Evolutionary conservation across 2,888 invertebrate species (phyloP), one percentile per base, ranked within the genome.

Genomic region (Gonocerus acuteangulatus): DNA sequence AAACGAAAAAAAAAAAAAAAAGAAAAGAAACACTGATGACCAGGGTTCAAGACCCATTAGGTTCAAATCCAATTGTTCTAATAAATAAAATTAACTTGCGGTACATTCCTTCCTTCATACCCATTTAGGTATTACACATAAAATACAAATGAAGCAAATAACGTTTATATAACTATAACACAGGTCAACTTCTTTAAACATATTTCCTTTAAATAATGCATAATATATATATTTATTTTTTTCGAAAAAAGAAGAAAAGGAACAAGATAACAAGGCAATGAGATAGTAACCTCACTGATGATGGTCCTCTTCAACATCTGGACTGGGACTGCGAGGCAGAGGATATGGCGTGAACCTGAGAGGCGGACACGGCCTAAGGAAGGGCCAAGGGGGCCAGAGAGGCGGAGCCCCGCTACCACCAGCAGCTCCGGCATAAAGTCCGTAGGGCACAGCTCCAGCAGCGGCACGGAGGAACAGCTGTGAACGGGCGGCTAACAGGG

Each of bases 401-500:
- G 51, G 62, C 18, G 49, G 42, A 15, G 21, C 47, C 1, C 57
- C 62, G 47, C 64, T 62, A 4, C 63, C 62, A 11, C 65, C 63
- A 1, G 65, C 66, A 1, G 62, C 64, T 3, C 64, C 66, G 7
- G 39, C n/a, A 62, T 66, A 51, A 48, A 64, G 32, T 15, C 2
- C 74, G 73, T 3, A 74, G 0, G 75, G 75, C 0, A 79, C 79
- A 1, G 80, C 80, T 0, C 85, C 85, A 19, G 85, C 84, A 34
- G 83, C 83, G 1, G 86, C 85, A 1, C 87, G 77, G 54, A 87
- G 76, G 68, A 87, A 82, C 69, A 88, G 75, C 70, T 87, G 87
- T 18, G 87, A 87, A 11, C 87, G 77, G 1, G 87, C 87, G 0
- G 87, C 87, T 69, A 87, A 76, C 44, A 88, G 80, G 1, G 87